Evolutionary conservation across 2,797 vertebrate genomes (phyloP).

Genomic region (Brotula barbata): DNA sequence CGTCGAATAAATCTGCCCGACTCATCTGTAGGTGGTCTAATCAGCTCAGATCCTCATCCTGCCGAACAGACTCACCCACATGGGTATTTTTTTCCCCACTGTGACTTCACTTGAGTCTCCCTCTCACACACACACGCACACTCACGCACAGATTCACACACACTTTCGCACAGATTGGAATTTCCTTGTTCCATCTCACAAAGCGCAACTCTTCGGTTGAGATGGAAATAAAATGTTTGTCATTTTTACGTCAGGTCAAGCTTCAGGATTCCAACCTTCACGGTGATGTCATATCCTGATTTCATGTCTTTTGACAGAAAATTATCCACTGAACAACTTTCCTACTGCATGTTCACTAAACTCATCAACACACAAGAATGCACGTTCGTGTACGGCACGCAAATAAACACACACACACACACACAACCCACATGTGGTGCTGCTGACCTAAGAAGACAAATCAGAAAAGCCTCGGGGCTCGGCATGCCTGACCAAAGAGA

Average conservation of each 20-base stretch:
- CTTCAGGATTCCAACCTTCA: too few species aligned
- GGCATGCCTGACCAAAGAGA: conserved; percentile 69
- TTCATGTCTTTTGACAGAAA: too few species aligned
- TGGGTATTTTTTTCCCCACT: conserved; percentile 28
- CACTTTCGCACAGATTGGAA: too few species aligned
- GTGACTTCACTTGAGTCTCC: conserved; percentile 56
- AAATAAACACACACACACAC: conserved; percentile 36
- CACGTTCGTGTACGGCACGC: conserved; percentile 20
- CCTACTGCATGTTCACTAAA: too few species aligned
- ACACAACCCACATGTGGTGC: conserved; percentile 61
- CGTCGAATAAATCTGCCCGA: conserved; percentile 49
- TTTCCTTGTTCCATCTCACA: too few species aligned
- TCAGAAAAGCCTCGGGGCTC: conserved; percentile 72
- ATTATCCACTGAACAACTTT: too few species aligned
- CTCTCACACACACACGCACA: too few species aligned
- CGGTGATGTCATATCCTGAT: too few species aligned
- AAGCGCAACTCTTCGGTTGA: too few species aligned
- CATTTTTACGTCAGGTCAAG: too few species aligned
- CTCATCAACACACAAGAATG: neutral
- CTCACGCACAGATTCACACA: too few species aligned
- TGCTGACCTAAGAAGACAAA: conserved; percentile 77
- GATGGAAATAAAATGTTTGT: too few species aligned
- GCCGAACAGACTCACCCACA: conserved; percentile 59
- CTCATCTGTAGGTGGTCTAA: conserved; percentile 73
- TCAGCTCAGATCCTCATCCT: conserved; percentile 59